Evolutionary conservation across 2,888 invertebrate species (phyloP), one percentile per base, ranked within the genome.

Genomic region (Drosophila birchii): DNA sequence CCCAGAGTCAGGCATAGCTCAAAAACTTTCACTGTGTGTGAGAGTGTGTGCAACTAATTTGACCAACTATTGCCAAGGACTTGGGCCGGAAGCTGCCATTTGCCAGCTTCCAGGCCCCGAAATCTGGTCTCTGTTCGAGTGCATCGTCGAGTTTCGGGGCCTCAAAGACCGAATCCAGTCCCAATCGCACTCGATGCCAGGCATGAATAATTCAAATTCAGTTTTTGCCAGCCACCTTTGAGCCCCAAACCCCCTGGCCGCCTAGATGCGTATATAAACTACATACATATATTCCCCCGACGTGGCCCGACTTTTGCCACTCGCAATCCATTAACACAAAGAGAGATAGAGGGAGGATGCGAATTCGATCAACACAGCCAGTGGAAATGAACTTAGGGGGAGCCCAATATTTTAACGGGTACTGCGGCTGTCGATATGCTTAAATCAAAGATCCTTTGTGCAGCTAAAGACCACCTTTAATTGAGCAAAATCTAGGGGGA

Each of bases 161-260:
- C 39, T 57, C 58, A 57, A 61, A 61, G 57, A 26, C 58, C 58
- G 32, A 57, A 57, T 57, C 60, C 39, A 57, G 32, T 57, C 9
- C 32, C 12, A 23, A 41, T n/a, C 58, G n/a, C 32, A 60, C 32
- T 61, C 60, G 60, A 61, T 57, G 23, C 32, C 57, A n/a, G 5
- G 57, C 60, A 58, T 61, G 41, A 61, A 61, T 58, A 61, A 61
- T 43, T 61, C 60, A 61, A 61, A 61, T 58, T 58, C 60, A 39
- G n/a, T 56, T 60, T 55, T 32, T 20, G 36, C 26, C 26, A 1
- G 47, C 29, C 47, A 9, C 45, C 44, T 45, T 23, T 26, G 11
- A 47, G 18, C 41, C 41, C 41, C 18, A 0, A 14, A 5, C 34
- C 11, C 32, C 9, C 32, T 32, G 32, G 32, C 1, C 9, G 29